Conservation (phyloP, 1,140 invertebrate genomes). For the Atopsyche davidsoni region DNA sequence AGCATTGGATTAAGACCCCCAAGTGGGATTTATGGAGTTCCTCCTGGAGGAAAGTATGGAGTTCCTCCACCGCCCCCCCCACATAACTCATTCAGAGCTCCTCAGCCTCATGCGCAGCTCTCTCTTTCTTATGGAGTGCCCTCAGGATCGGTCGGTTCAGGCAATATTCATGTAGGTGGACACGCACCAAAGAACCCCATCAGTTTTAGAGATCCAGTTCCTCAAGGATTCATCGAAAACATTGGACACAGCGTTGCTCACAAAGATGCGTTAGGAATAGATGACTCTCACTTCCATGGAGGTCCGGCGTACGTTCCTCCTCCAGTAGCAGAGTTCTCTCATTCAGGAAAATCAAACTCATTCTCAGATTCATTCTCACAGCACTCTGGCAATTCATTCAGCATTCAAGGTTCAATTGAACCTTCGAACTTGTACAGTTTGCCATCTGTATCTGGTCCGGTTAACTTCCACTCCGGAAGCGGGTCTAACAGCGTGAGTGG, state of each 20-base stretch:
- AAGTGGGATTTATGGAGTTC: constrained; percentile 50
- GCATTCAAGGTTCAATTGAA: constrained; percentile 39
- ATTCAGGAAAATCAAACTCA: constrained; percentile 3
- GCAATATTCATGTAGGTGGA: constrained; percentile 32
- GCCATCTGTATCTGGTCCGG: constrained; percentile 39
- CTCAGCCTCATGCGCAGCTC: constrained; percentile 40
- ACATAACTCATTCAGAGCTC: constrained; percentile 36
- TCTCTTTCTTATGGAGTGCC: constrained; percentile 43
- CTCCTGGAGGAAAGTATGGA: constrained; percentile 49
- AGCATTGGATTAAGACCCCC: constrained; percentile 49
- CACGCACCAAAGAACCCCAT: constrained; percentile 52
- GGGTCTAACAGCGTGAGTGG: constrained; percentile 31
- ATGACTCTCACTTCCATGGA: constrained; percentile 38
- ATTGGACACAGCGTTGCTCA: constrained; percentile 53
- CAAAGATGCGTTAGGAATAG: constrained; percentile 44
- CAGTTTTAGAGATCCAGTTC: constrained; percentile 63
- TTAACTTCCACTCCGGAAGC: constrained; percentile 36
- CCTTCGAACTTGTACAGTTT: constrained; percentile 47
- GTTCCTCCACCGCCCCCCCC: constrained; percentile 44
- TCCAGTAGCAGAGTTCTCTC: constrained; percentile 42
- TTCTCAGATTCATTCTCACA: constrained; percentile 35
- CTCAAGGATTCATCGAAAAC: constrained; percentile 57
- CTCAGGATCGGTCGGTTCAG: constrained; percentile 38
- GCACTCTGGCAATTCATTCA: constrained; percentile 32
- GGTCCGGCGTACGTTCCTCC: constrained; percentile 58